Base-by-base conservation (phyloP, 30 jellyfish, hydroid and myxozoan genomes). In the Turritopsis dohrnii region DNA sequence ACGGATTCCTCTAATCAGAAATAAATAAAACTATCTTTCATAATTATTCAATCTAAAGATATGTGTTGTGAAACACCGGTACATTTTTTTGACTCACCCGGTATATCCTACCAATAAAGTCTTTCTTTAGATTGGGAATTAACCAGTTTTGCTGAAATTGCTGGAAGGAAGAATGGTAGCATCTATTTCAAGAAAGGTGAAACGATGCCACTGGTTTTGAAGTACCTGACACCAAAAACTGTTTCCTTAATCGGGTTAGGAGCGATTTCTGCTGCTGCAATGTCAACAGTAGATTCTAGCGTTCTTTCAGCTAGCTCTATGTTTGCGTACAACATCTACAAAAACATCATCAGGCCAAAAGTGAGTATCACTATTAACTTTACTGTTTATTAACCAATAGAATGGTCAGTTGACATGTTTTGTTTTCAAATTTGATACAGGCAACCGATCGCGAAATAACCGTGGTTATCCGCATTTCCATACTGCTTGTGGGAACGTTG, bases 241-340 rank as follows among this genome's bases (percentile, higher is more conserved):
- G 96, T 90, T 8, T 90, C 97, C 0, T 90, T 95, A 54, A 88
- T 95, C 71, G 97, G 99, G 20, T 96, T 95, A 20, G 99, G 99
- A 1, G 97, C 99, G 0, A 97, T 95, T 0, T 90, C 99, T 8
- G 99, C 99, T 0, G 97, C 99, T 25, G 97, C 88, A 53, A 95
- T 95, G 97, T 89, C 97, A 0, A 90, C 96, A 28, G 97, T 90
- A 28, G 99, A 95, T 73, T 95, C 99, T 23, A 90, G 97, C 29
- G 97, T 95, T 17, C 85, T 95, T 24, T 90, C 97, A 1, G 99
- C 99, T 26, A 90, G 97, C 84, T 90, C 99, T 0, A 95, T 95
- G 99, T 90, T 90, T 83, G 97, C 99, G 7, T 97, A 95, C 77
- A 95, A 95, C 89, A 90, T 95, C 54, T 95, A 95, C 89, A 90